Evolutionary conservation across 2,888 invertebrate species (phyloP).

Genomic region (Alcis repandata): DNA sequence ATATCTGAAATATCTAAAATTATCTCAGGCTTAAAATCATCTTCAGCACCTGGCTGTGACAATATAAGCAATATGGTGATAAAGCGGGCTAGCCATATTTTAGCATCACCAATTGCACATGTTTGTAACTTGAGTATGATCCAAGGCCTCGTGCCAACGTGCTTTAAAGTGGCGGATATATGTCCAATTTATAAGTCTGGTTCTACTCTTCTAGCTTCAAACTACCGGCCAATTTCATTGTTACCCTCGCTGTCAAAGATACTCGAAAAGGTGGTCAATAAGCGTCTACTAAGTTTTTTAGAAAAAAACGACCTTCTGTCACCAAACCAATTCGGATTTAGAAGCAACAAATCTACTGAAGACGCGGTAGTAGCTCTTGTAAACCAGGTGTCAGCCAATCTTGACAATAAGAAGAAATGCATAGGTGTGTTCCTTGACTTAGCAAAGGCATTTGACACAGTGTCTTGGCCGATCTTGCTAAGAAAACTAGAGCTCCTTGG

Average conservation of each 20-base stretch:
- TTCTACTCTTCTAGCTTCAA: not conserved
- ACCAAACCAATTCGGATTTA: no score
- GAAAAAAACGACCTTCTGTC: not conserved
- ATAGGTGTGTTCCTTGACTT: not conserved
- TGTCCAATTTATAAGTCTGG: not conserved
- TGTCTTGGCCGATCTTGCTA: not conserved
- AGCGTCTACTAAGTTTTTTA: not conserved
- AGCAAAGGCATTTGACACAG: not conserved
- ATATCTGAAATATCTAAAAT: no score
- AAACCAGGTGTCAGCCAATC: no score
- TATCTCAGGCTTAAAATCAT: no score
- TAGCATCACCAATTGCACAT: no score
- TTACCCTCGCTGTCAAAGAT: not conserved
- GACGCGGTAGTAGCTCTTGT: no score
- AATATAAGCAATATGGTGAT: no score
- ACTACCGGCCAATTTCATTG: not conserved
- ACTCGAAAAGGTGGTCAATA: not conserved
- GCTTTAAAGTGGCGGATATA: not conserved
- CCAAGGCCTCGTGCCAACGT: no score
- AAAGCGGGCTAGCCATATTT: no score
- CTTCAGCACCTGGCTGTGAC: no score
- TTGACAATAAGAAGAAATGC: not conserved
- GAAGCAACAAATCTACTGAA: no score
- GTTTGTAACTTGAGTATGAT: no score
- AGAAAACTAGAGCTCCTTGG: not conserved